Conservation (phyloP, 2,113 vertebrate genomes). For the Egretta garzetta region DNA sequence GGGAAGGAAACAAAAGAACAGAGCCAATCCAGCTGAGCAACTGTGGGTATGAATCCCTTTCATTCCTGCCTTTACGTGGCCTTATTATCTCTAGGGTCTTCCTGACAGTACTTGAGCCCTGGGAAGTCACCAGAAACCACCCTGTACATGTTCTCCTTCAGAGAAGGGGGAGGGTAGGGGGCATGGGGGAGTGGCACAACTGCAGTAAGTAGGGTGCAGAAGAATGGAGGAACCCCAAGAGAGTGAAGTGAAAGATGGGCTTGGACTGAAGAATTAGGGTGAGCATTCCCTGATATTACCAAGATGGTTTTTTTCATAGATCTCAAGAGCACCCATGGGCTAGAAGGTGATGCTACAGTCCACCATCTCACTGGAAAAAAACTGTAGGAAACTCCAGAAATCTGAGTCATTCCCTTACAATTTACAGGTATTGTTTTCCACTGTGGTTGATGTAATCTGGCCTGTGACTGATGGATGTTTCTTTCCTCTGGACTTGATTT, state of each 20-base stretch:
- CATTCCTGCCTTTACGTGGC: not conserved
- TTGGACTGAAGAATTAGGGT: not conserved
- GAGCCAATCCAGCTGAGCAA: not conserved
- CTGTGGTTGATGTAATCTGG: not conserved
- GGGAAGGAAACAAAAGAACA: not conserved
- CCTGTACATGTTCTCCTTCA: not conserved
- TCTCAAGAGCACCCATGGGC: not conserved
- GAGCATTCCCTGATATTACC: not conserved
- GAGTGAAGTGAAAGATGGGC: not conserved
- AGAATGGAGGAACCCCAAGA: not conserved
- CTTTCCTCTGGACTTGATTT: conserved; percentile 6
- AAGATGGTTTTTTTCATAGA: not conserved
- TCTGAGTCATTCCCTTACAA: not conserved
- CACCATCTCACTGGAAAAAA: not conserved
- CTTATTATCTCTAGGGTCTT: not conserved
- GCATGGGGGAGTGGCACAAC: not conserved
- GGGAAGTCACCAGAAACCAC: not conserved
- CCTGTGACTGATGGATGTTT: not conserved
- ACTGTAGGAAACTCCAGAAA: not conserved
- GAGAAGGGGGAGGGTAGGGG: not conserved
- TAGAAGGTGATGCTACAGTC: not conserved
- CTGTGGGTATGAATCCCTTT: not conserved
- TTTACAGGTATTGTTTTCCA: not conserved
- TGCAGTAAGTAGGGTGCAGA: not conserved
- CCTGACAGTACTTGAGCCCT: not conserved